Evolutionary conservation across 2,113 vertebrate species (phyloP).

Genomic region (Pangasianodon gigas): DNA sequence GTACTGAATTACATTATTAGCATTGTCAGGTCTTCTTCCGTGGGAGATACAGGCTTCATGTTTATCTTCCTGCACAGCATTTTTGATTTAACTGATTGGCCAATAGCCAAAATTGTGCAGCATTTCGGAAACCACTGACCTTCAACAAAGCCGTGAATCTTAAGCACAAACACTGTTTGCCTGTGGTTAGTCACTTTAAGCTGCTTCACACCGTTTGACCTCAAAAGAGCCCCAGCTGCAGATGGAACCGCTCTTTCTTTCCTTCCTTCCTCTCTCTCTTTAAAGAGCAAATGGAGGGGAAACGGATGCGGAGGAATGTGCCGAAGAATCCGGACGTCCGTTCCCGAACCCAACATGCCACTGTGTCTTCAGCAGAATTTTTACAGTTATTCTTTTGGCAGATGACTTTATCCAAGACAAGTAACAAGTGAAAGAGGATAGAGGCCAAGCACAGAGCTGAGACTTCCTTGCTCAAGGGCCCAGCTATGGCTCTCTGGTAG

Average conservation of each 20-base stretch:
- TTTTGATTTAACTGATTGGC: neutral
- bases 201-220: constrained; percentile 47
- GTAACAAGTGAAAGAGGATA: neutral
- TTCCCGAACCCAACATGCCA: neutral
- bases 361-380: neutral
- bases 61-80: neutral
- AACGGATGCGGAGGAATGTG: constrained; percentile 35
- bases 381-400: neutral
- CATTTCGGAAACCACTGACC: neutral
- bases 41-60: no score
- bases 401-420: neutral
- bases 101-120: neutral
- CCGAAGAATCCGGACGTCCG: constrained; percentile 44
- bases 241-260: constrained; percentile 21
- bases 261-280: constrained; percentile 9
- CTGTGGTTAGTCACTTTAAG: constrained; percentile 23
- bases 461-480: neutral
- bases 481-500: neutral
- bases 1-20: neutral
- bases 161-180: neutral
- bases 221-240: constrained; percentile 33
- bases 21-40: neutral
- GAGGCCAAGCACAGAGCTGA: neutral
- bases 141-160: neutral
- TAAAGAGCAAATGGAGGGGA: constrained; percentile 26